phyloP scores from a whole-genome alignment of 2,797 vertebrate genomes.

The Hydrocynus forskahlii region DNA sequence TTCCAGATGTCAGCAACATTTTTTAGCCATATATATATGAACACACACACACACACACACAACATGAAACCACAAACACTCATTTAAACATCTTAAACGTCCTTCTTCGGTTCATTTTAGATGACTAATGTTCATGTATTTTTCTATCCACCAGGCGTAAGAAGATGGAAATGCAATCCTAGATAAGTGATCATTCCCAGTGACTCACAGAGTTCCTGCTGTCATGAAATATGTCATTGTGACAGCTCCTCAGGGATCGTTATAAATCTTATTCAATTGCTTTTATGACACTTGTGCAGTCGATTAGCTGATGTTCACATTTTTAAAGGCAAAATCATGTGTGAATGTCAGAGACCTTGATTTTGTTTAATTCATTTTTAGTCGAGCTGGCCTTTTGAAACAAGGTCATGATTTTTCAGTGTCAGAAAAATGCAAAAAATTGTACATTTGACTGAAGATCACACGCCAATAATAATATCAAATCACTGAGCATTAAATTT shows the following conservation, averaged over 20 bases:
- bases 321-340: background rate
- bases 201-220: constrained; percentile 12
- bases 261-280: background rate
- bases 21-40: background rate
- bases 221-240: background rate
- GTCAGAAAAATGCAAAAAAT: too few relatives aligned
- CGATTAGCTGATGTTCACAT: background rate
- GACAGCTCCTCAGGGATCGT: background rate
- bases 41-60: background rate
- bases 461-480: too few relatives aligned
- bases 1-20: too few relatives aligned
- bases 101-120: background rate
- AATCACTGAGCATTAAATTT: too few relatives aligned
- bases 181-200: constrained; percentile 1
- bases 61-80: background rate
- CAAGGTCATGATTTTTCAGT: too few relatives aligned
- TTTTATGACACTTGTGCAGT: background rate
- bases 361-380: too few relatives aligned
- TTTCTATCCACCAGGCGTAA: background rate
- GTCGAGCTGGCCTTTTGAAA: too few relatives aligned
- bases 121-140: background rate
- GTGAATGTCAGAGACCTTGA: too few relatives aligned
- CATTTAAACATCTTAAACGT: background rate
- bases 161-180: background rate
- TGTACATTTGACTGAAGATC: too few relatives aligned